Evolutionary conservation across 2,113 vertebrate species (phyloP).

Genomic region (Catharus bicknelli): DNA sequence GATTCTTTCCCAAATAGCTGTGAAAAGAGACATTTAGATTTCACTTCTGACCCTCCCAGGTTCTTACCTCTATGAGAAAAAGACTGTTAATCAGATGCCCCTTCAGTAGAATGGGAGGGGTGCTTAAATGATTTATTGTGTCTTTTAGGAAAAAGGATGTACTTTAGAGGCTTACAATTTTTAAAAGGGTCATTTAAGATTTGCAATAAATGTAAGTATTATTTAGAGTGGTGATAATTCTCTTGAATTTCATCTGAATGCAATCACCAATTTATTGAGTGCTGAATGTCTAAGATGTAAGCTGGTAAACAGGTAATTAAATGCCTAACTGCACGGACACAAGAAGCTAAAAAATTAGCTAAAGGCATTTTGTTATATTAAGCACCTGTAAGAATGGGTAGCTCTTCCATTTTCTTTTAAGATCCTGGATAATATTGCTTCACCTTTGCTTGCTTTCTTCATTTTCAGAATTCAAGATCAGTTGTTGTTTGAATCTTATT

Average conservation of each 20-base stretch:
- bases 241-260: conserved; percentile 51
- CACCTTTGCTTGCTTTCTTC: neutral
- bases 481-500: neutral
- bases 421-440: neutral
- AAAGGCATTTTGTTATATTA: neutral
- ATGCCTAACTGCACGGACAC: conserved; percentile 33
- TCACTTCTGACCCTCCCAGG: conserved; percentile 27
- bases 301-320: conserved; percentile 61
- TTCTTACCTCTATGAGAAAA: conserved; percentile 45
- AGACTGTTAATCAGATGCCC: conserved; percentile 48
- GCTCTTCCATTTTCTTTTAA: conserved; percentile 11
- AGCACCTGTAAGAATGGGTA: neutral
- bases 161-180: conserved; percentile 41
- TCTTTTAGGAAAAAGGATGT: conserved; percentile 31
- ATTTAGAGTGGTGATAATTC: conserved; percentile 56
- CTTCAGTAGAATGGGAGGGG: neutral
- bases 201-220: conserved; percentile 61
- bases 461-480: conserved; percentile 4
- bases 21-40: conserved; percentile 45
- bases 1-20: conserved; percentile 40
- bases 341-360: neutral
- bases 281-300: conserved; percentile 25
- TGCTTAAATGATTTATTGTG: conserved; percentile 23
- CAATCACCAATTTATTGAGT: conserved; percentile 56
- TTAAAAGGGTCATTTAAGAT: conserved; percentile 60